Base-by-base conservation (phyloP, 2,113 vertebrate species). In the Neotragus pygmaeus region DNA sequence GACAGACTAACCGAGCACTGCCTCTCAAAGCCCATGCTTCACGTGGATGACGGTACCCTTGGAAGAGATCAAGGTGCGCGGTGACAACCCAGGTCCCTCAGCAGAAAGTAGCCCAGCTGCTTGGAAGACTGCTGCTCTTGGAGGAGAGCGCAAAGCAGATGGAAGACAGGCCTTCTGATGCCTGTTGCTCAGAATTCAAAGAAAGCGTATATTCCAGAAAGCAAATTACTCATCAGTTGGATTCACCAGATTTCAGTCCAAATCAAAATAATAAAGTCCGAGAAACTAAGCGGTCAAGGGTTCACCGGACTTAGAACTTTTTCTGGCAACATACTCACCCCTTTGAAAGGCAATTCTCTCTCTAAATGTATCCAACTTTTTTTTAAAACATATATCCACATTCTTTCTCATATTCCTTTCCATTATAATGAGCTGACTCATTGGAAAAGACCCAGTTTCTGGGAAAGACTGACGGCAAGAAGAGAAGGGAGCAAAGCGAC, bases 361-460 rank as follows among this genome's bases (percentile, higher is more conserved):
- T 97, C 94, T 84, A 36, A 92, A 88, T n/a, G n/a, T 45, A 94
- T 62, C 84, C 95, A 96, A 55, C n/a, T 23, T 30, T 16, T 77
- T 77, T 11, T 49, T 80, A 49, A 3, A 49, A 33, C 9, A 21
- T 51, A 33, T 21, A 80, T 19, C 47, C 47, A 80, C 77, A 33
- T 80, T 51, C 45, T 80, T 80, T 80, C 47, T 80, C 77, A 12
- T 80, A 33, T 12, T 49, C 77, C 49, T 80, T 80, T 33, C 77
- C 28, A 19, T 49, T 12, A 21, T 43, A 43, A 27, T 7, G 70
- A 75, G 36, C 70, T 43, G 70, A 75, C 70, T 75, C 70, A 43
- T 75, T 27, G 70, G 23, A 75, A 73, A 43, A 75, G 36, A 27
- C 36, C 70, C 6, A 3, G 70, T 39, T 75, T 23, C 70, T 14